Percentiles rank a stretch among this genome's conserved stretches.
Conservation (phyloP, 1,140 invertebrate species). For the Oncopeltus fasciatus region DNA sequence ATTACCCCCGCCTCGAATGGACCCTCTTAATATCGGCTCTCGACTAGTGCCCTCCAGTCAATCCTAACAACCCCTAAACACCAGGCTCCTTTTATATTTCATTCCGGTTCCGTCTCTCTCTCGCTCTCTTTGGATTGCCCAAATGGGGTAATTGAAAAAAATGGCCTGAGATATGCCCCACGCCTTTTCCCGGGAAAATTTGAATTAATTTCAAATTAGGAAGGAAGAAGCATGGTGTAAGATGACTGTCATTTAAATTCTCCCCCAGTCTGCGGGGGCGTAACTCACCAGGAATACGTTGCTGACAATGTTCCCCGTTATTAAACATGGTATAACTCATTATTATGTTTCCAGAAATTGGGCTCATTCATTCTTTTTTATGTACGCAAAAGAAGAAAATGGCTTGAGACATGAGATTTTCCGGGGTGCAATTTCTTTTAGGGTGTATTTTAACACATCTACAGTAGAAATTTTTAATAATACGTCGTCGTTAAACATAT, state of each 20-base stretch:
- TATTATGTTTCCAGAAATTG: neutral
- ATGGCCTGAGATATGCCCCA: neutral
- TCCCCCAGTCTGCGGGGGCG: neutral
- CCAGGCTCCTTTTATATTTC: too few species aligned
- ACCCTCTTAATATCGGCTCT: too few species aligned
- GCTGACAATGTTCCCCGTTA: neutral
- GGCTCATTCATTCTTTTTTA: neutral
- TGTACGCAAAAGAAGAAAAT: neutral
- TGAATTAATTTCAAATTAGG: conserved; percentile 6
- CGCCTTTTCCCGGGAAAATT: neutral
- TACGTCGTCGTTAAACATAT: neutral
- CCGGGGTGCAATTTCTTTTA: neutral
- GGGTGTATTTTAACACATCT: neutral
- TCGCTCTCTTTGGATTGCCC: too few species aligned
- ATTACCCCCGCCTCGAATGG: too few species aligned
- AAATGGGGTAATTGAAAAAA: too few species aligned
- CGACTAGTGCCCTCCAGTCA: too few species aligned
- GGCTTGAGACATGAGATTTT: neutral
- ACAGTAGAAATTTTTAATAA: neutral
- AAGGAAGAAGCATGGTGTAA: neutral
- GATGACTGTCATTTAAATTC: neutral
- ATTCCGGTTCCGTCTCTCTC: too few species aligned
- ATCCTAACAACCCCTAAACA: too few species aligned
- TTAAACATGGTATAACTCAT: conserved; percentile 2
- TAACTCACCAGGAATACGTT: neutral